Evolutionary conservation across 2,888 invertebrate species (phyloP), one percentile per base, ranked within the genome.

Genomic region (Melitaea athalia): DNA sequence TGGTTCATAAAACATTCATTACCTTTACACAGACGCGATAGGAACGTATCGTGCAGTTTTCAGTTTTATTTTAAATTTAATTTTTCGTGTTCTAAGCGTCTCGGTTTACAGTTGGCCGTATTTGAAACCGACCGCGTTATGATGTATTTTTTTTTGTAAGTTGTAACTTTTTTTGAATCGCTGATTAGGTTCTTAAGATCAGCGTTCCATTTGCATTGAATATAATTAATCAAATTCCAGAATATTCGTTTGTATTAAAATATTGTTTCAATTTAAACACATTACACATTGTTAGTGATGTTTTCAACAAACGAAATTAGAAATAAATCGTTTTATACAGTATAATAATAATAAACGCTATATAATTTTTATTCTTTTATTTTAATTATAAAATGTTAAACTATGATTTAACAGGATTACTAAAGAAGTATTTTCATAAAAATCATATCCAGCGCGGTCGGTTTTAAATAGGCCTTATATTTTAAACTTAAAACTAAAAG

Each of bases 401-500:
- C 8, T 8, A 7, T 5, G 6, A 38, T 38, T 38, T 38, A 38
- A 24, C 24, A 24, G 24, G 24, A 1, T 24, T 38, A 38, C 8
- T 7, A 0, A 38, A 38, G 38, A 24, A 3, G 24, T 24, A 24
- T 24, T 24, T 24, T 24, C 1, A 1, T 24, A 1, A 24, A 2
- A 24, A 24, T 3, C 24, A 24, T 24, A 24, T 24, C 24, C 1
- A 1, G 3, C 24, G 33, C 42, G 59, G 45, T 53, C 60, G 66
- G 66, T 61, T 66, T 33, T 45, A 61, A 66, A 66, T 50, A 38
- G n/a, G 57, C 43, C 33, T 42, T 43, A 15, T 14, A 33, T 55
- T 33, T 38, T 38, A 38, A 45, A 64, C 62, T 70, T 70, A 73
- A 12, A 64, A 73, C 72, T 70, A 72, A 68, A 73, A 72, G 69